Conservation (phyloP, 2,113 vertebrate species). For the Pseudorasbora parva region DNA sequence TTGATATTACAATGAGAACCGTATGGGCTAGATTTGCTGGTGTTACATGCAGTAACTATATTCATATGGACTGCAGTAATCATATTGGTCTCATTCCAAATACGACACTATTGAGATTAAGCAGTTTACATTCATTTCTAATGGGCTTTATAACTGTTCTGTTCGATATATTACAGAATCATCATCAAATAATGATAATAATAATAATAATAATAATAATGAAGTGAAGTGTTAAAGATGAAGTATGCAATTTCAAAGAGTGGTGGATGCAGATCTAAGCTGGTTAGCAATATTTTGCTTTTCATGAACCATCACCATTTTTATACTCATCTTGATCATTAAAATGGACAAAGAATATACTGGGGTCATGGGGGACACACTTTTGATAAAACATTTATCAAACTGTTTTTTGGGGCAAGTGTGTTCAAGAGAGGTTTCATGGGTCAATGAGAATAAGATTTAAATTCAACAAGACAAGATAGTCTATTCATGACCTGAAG, state of each 20-base stretch:
- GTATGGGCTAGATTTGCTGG: not conserved
- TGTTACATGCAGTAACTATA: not conserved
- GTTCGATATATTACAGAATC: not conserved
- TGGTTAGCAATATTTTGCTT: not conserved
- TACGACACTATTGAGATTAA: not conserved
- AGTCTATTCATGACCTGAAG: no score
- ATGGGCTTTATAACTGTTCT: not conserved
- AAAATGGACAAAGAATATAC: no score
- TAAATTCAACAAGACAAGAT: no score
- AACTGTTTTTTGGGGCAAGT: no score
- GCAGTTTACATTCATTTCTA: not conserved
- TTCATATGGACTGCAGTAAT: not conserved
- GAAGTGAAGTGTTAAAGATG: not conserved
- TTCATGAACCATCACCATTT: not conserved
- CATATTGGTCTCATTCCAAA: not conserved
- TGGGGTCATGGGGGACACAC: no score
- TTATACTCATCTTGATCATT: not conserved
- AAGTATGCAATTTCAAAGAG: not conserved
- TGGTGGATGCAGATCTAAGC: not conserved
- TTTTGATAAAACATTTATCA: no score
- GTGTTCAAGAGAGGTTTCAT: no score
- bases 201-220: not conserved
- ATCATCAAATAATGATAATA: not conserved
- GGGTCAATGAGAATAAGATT: no score
- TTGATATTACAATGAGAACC: slow-evolving; percentile 22